Conservation (phyloP, 2,113 vertebrate genomes). For the Telmatochromis sp. region DNA sequence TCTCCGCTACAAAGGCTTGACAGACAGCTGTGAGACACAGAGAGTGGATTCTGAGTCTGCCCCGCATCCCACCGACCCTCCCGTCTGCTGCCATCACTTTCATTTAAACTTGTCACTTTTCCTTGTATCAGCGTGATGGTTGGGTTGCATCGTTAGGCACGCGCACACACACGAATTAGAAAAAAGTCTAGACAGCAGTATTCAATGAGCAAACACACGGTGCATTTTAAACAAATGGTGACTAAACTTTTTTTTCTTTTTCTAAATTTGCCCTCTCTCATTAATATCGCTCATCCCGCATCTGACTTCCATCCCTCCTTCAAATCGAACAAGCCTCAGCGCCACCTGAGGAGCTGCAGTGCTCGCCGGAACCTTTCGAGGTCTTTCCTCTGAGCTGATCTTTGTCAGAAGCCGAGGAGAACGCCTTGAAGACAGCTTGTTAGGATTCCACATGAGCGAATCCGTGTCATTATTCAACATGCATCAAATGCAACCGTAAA, state of each 20-base stretch:
- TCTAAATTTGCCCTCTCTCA: neutral
- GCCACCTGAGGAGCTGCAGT: neutral
- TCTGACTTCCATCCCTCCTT: neutral
- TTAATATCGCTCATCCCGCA: neutral
- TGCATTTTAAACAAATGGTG: neutral
- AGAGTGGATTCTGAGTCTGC: neutral
- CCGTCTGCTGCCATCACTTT: neutral
- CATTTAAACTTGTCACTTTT: neutral
- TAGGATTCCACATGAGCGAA: neutral
- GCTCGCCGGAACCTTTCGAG: neutral
- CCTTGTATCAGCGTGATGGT: neutral
- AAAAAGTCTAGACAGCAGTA: neutral
- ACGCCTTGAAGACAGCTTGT: neutral
- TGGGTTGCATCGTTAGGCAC: neutral
- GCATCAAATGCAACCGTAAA: neutral
- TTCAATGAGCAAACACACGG: neutral
- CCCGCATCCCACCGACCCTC: neutral
- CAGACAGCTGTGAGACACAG: slow-evolving; percentile 27
- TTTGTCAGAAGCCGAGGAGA: neutral
- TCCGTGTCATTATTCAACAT: neutral
- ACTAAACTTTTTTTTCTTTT: neutral
- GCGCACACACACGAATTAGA: neutral
- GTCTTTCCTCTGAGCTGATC: neutral
- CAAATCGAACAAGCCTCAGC: neutral
- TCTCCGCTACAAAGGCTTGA: slow-evolving; percentile 3